Evolutionary conservation across 2,113 vertebrate species (phyloP).

Genomic region (Asarcornis scutulata): DNA sequence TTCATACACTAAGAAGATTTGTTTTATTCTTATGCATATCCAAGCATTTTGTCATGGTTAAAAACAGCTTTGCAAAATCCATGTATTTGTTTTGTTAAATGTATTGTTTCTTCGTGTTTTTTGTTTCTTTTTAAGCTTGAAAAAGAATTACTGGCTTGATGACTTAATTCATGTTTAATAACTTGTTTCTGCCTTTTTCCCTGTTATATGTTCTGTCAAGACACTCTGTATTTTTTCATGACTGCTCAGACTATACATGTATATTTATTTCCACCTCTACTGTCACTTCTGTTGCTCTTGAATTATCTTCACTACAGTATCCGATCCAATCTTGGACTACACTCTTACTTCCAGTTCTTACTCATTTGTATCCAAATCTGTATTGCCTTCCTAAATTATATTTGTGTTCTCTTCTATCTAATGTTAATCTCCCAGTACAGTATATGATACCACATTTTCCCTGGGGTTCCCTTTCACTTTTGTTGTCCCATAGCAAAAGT

Average conservation of each 20-base stretch:
- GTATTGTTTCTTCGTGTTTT: background rate
- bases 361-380: background rate
- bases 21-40: background rate
- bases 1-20: background rate
- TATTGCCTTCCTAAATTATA: background rate
- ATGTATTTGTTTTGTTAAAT: background rate
- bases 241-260: background rate
- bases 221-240: background rate
- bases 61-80: background rate
- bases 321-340: background rate
- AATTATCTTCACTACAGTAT: background rate
- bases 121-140: background rate
- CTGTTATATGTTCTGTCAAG: background rate
- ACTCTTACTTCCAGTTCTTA: background rate
- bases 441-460: background rate
- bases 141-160: background rate
- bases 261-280: background rate
- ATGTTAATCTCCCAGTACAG: background rate
- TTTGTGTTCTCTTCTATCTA: background rate
- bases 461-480: background rate
- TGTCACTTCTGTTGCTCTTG: background rate
- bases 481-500: background rate
- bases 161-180: rapidly evolving
- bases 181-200: background rate
- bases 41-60: background rate